Base-by-base conservation (phyloP, 2,797 vertebrate genomes). In the Helicolenus hilgendorfi region DNA sequence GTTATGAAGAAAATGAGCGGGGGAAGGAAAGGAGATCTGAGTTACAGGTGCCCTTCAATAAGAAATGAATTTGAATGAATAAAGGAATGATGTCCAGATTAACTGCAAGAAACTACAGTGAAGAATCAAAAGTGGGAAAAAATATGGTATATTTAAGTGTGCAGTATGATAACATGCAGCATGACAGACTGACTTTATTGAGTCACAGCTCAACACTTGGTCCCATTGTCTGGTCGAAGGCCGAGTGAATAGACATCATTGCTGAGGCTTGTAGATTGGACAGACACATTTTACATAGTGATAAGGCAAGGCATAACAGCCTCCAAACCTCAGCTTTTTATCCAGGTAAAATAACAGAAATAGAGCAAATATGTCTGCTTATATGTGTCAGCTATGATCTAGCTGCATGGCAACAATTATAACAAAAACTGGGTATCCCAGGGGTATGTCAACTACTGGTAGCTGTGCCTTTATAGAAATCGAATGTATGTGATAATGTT, bases 1-100 rank as follows among this genome's bases (percentile, higher is more conserved):
- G 68, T 81, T 71, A 89, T 68, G 64, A 62, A 53, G 72, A 82
- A 77, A 80, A 81, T 31, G 24, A 65, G 55, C 20, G 29, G n/a
- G 38, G 70, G 11, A 4, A 29, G 31, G 22, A 74, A 45, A 68
- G 8, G 8, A 72, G 18, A 60, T 77, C 69, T 69, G 8, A 75
- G 10, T 18, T 60, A 33, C 11, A 75, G 29, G 58, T 88, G 64
- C 9, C 26, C 18, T 76, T 73, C 11, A 58, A 2, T n/a, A 26
- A 60, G 27, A 53, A 60, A 63, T 45, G 2, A 38, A 55, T 70
- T 11, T 70, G 22, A 41, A 84, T 38, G 1, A 2, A 59, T 8
- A 68, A 27, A 60, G 73, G 11, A 38, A 7, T 3, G 4, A 67
- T 14, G 14, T 45, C 5, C 4, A 13, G 10, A 58, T 53, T 59